Evolutionary conservation across 2,113 vertebrate species (phyloP).

Genomic region (Formicarius rufipectus): DNA sequence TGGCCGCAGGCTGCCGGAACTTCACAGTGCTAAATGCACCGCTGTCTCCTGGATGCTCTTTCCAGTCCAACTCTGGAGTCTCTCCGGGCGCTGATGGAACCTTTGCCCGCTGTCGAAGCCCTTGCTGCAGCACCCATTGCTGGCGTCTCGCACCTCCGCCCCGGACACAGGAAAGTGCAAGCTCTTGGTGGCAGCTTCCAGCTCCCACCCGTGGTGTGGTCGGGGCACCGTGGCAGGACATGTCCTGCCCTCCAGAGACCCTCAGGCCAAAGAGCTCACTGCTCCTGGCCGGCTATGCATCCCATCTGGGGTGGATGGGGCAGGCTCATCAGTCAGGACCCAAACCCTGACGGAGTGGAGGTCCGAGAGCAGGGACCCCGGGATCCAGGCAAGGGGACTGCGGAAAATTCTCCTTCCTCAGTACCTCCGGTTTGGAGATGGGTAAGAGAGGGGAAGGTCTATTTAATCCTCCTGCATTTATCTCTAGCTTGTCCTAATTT

Average conservation of each 20-base stretch:
- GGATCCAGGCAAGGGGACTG: not conserved
- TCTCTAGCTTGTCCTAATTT: not conserved
- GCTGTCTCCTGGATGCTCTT: accelerated
- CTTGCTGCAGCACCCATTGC: not conserved
- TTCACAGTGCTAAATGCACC: accelerated
- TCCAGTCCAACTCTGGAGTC: accelerated
- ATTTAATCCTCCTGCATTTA: not conserved
- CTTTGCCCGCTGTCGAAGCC: accelerated
- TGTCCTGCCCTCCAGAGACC: accelerated
- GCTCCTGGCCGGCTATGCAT: accelerated
- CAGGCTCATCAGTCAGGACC: not conserved
- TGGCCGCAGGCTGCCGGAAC: not conserved
- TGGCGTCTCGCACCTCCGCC: accelerated
- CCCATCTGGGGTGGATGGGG: not conserved
- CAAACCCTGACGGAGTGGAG: accelerated
- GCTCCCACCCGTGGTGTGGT: accelerated
- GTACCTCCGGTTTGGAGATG: not conserved
- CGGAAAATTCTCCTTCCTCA: not conserved
- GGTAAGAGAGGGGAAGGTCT: too few species aligned
- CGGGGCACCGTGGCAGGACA: too few species aligned
- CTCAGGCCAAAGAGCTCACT: not conserved
- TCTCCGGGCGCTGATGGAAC: accelerated
- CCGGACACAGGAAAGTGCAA: accelerated
- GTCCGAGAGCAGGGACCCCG: not conserved
- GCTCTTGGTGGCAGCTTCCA: not conserved